Conservation (phyloP, 2,113 vertebrate species). For the Setophaga petechia region DNA sequence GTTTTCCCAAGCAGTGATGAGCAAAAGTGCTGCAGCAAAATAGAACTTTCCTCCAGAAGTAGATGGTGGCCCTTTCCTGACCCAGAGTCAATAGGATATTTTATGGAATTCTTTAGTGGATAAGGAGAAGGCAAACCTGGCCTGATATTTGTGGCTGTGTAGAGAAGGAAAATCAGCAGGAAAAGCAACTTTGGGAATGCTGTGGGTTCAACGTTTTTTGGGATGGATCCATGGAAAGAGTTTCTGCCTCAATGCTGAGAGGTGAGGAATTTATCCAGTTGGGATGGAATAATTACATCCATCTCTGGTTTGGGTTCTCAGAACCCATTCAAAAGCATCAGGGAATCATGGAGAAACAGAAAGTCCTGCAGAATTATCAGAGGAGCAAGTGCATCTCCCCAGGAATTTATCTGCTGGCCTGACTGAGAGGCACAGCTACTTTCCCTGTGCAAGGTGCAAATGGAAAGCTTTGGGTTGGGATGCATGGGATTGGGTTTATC, state of each 20-base stretch:
- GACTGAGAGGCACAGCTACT: accelerated
- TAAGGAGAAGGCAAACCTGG: neutral
- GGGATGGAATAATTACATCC: neutral
- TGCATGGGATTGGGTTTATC: neutral
- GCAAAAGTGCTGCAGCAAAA: neutral
- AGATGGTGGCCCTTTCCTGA: neutral
- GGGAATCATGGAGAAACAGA: neutral
- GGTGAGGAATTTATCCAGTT: neutral
- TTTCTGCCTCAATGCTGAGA: accelerated
- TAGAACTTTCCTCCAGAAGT: neutral
- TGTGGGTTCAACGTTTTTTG: accelerated
- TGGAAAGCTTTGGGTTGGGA: neutral
- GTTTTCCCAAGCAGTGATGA: slow-evolving; percentile 13
- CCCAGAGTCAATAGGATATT: neutral
- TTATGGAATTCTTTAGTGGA: neutral
- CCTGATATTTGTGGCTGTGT: neutral
- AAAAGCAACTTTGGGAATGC: neutral
- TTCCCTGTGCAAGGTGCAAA: neutral
- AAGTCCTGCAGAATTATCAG: neutral
- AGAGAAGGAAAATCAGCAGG: neutral
- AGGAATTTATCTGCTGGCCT: neutral
- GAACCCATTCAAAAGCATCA: neutral
- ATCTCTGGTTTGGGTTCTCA: neutral
- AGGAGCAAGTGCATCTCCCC: neutral
- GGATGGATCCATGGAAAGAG: neutral